These are phyloP conservation scores for Hydra vulgaris DNA, from an alignment of 30 jellyfish, hydroid and myxozoan species.

Conservation along the genomic window DNA sequence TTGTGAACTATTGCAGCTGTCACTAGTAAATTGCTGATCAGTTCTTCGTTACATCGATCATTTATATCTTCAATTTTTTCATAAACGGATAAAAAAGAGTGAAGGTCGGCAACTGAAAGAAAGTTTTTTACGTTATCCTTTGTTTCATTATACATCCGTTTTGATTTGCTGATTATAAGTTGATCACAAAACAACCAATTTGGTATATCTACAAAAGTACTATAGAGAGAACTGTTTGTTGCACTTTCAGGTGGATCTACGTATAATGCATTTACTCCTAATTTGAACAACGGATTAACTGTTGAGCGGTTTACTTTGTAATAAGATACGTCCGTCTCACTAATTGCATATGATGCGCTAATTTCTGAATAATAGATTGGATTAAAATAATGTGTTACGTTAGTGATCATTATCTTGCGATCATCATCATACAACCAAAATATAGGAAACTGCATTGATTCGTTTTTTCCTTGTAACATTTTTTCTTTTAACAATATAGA, in stretches of 20 bases:
- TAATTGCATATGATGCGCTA: conserved; percentile 14
- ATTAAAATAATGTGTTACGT: conserved; percentile 9
- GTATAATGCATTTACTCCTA: conserved; percentile 12
- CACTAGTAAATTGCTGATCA: not conserved
- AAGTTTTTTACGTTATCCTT: not conserved
- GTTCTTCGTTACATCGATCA: not conserved
- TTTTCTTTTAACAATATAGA: not conserved
- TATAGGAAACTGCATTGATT: not conserved
- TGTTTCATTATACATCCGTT: too few relatives aligned
- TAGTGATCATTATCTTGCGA: not conserved
- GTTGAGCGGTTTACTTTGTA: not conserved
- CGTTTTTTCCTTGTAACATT: conserved; percentile 10
- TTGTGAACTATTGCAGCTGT: conserved; percentile 1
- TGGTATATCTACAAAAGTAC: conserved; percentile 8
- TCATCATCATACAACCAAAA: conserved; percentile 10
- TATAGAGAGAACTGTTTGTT: not conserved
- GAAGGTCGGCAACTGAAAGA: conserved; percentile 11
- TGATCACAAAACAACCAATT: conserved; percentile 22
- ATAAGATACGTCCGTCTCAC: not conserved
- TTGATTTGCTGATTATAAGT: not conserved
- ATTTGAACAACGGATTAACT: not conserved
- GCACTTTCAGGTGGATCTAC: not conserved
- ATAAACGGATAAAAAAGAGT: not conserved
- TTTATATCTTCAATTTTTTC: not conserved
- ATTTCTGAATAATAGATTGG: not conserved